Conservation (phyloP, 2,113 vertebrate species). For the Pseudorectes ferrugineus region DNA sequence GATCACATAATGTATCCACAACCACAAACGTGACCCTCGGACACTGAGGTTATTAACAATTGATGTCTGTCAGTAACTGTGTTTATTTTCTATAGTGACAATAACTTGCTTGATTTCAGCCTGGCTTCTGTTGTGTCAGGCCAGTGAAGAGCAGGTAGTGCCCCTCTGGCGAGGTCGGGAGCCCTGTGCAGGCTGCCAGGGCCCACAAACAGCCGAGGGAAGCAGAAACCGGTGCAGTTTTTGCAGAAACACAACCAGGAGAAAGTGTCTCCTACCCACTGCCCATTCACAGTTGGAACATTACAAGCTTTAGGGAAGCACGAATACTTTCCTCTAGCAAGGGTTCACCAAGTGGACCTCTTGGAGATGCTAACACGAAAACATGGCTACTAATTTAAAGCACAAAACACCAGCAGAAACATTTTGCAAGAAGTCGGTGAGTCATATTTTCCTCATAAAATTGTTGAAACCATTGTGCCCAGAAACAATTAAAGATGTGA, state of each 20-base stretch:
- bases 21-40: not conserved
- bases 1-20: not conserved
- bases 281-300: not conserved
- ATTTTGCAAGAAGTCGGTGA: not conserved
- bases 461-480: constrained; percentile 29
- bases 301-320: not conserved
- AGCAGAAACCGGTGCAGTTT: not conserved
- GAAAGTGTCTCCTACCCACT: not conserved
- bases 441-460: constrained; percentile 10
- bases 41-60: not conserved
- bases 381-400: not conserved
- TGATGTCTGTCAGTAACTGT: not conserved
- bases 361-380: not conserved
- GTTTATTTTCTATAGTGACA: not conserved
- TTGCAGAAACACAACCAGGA: not conserved
- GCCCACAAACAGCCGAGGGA: not conserved
- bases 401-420: not conserved
- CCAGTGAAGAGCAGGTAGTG: not conserved
- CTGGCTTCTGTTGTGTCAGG: not conserved
- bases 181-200: not conserved
- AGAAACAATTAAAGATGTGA: constrained; percentile 49
- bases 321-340: not conserved
- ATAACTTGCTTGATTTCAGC: not conserved
- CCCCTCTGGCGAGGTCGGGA: not conserved
- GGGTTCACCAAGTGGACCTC: not conserved